phyloP scores from a whole-genome alignment of 2,888 invertebrate species.

The Leucozona laternaria region DNA sequence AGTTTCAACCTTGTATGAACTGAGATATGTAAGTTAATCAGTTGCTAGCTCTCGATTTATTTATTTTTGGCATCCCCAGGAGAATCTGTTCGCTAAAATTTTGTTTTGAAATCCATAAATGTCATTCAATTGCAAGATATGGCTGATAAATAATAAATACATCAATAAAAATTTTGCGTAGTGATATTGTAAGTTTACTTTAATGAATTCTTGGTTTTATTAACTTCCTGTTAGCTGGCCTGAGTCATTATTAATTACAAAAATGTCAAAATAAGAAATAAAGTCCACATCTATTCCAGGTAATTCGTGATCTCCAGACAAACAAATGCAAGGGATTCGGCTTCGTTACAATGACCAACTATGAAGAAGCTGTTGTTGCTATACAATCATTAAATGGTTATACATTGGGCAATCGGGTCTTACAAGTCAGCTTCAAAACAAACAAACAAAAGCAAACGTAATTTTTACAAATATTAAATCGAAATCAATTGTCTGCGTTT shows the following conservation, averaged over 20 bases:
- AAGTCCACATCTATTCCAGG: slow-evolving; percentile 81
- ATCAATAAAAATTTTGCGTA: too few species aligned
- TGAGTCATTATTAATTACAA: background rate
- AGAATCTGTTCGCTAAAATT: too few species aligned
- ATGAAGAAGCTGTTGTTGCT: slow-evolving; percentile 97
- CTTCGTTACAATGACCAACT: slow-evolving; percentile 99
- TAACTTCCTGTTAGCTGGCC: background rate
- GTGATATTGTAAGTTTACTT: too few species aligned
- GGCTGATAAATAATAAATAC: too few species aligned
- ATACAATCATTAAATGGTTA: slow-evolving; percentile 98
- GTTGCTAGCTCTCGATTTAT: too few species aligned
- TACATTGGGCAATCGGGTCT: slow-evolving; percentile 96
- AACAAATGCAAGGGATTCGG: slow-evolving; percentile 99
- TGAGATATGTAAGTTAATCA: too few species aligned
- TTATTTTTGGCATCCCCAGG: too few species aligned
- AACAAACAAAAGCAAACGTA: slow-evolving; percentile 90
- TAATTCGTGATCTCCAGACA: slow-evolving; percentile 96
- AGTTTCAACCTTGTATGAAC: too few species aligned
- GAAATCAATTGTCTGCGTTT: slow-evolving; percentile 74
- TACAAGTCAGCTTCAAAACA: slow-evolving; percentile 99
- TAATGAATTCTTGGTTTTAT: too few species aligned
- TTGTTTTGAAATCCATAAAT: too few species aligned
- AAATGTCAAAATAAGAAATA: slow-evolving; percentile 38
- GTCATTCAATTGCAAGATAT: too few species aligned
- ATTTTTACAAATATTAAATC: slow-evolving; percentile 79